Conservation (phyloP, 2,888 invertebrate species). For the Archips crataeganus region DNA sequence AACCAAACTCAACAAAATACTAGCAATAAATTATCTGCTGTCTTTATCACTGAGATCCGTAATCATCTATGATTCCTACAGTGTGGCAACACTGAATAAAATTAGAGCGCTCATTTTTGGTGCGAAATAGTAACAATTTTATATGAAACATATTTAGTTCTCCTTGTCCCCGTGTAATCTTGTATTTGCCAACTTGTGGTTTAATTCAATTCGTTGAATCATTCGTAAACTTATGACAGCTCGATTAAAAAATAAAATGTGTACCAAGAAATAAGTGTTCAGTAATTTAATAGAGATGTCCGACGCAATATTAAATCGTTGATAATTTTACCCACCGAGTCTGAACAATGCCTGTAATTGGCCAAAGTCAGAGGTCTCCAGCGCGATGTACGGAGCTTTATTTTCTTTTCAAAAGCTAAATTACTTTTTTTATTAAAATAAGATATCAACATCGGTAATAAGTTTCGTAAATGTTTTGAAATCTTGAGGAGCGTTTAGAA, state of each 20-base stretch:
- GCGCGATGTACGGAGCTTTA: slow-evolving; percentile 39
- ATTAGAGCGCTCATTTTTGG: too few species aligned
- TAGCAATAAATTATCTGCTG: not conserved
- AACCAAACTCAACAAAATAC: not conserved
- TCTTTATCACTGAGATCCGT: not conserved
- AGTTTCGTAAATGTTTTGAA: slow-evolving; percentile 38
- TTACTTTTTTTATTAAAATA: slow-evolving; percentile 44
- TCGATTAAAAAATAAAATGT: slow-evolving; percentile 10
- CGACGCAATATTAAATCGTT: slow-evolving; percentile 48
- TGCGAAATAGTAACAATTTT: too few species aligned
- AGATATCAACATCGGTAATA: slow-evolving; percentile 25
- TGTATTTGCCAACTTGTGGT: not conserved
- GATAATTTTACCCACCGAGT: slow-evolving; percentile 55
- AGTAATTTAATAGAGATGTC: slow-evolving; percentile 56
- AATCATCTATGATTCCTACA: not conserved
- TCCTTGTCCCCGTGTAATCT: too few species aligned
- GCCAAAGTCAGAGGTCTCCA: slow-evolving; percentile 63
- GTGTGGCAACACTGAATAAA: too few species aligned
- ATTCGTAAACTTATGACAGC: not conserved
- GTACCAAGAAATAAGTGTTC: slow-evolving; percentile 42
- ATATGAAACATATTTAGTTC: too few species aligned
- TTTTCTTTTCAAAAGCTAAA: slow-evolving; percentile 43
- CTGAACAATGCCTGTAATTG: slow-evolving; percentile 68
- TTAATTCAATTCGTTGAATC: not conserved
- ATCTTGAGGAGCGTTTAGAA: slow-evolving; percentile 15